Evolutionary conservation across 2,888 invertebrate genomes (phyloP).

Genomic region (Rhodophaea formosa): DNA sequence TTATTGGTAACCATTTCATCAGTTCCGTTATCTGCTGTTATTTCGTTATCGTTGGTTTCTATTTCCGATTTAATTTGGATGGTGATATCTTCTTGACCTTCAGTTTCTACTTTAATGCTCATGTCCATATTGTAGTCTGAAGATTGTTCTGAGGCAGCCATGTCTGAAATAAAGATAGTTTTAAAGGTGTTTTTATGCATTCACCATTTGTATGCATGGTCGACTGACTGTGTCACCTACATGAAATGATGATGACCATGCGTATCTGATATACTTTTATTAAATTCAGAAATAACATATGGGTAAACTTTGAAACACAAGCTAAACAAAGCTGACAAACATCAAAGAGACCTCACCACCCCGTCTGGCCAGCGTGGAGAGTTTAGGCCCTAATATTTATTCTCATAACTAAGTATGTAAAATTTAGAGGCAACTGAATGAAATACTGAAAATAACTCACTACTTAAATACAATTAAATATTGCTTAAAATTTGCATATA

Average conservation of each 20-base stretch:
- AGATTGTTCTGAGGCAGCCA: neutral
- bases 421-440: neutral
- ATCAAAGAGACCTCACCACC: too few relatives aligned
- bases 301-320: too few relatives aligned
- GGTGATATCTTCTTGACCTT: conserved; percentile 14
- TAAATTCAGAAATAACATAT: too few relatives aligned
- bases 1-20: conserved; percentile 25
- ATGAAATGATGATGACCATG: too few relatives aligned
- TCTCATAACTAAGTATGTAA: neutral
- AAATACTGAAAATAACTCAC: neutral
- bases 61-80: conserved; percentile 39
- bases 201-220: too few relatives aligned
- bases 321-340: too few relatives aligned
- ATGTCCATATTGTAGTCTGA: conserved; percentile 17
- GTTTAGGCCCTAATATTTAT: neutral
- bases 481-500: neutral
- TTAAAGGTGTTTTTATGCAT: too few relatives aligned
- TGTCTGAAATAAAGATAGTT: neutral
- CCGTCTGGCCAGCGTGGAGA: too few relatives aligned
- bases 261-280: too few relatives aligned
- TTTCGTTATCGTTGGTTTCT: conserved; percentile 34
- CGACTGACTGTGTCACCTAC: too few relatives aligned
- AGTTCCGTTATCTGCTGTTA: conserved; percentile 21
- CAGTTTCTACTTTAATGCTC: conserved; percentile 19
- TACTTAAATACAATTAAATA: neutral